phyloP scores from a whole-genome alignment of 2,888 invertebrate genomes.

The Stegophylla sp. region DNA sequence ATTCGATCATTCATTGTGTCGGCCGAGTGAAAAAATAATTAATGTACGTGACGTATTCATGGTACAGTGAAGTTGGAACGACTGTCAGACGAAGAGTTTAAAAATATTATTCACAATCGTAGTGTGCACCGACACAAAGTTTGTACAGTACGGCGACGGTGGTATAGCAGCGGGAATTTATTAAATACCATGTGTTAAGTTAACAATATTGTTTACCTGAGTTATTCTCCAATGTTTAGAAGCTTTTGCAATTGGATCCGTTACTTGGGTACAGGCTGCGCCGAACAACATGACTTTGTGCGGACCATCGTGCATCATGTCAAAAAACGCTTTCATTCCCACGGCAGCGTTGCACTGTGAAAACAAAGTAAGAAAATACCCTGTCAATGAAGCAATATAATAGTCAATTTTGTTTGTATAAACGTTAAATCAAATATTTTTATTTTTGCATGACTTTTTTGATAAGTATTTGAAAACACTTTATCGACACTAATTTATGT shows the following conservation, averaged over 20 bases:
- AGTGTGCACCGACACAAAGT: too few species aligned
- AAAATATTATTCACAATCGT: not conserved
- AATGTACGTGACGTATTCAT: not conserved
- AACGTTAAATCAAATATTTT: too few species aligned
- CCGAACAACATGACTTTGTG: conserved; percentile 95
- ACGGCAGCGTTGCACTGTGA: conserved; percentile 91
- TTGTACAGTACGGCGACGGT: not conserved
- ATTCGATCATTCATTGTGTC: too few species aligned
- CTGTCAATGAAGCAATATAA: too few species aligned
- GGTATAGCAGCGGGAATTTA: not conserved
- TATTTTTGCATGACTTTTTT: too few species aligned
- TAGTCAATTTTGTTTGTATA: too few species aligned
- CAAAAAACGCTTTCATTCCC: conserved; percentile 93
- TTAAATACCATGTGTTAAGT: not conserved
- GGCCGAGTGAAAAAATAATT: not conserved
- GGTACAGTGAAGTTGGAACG: not conserved
- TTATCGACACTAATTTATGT: too few species aligned
- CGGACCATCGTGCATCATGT: conserved; percentile 93
- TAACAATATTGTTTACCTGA: conserved; percentile 71
- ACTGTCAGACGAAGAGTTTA: not conserved
- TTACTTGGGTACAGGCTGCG: conserved; percentile 94
- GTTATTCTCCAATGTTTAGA: conserved; percentile 96
- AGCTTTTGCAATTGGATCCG: conserved; percentile 95
- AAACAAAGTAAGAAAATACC: too few species aligned
- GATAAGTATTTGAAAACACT: too few species aligned